Evolutionary conservation across 2,113 vertebrate species (phyloP).

Genomic region (Sapayoa aenigma): DNA sequence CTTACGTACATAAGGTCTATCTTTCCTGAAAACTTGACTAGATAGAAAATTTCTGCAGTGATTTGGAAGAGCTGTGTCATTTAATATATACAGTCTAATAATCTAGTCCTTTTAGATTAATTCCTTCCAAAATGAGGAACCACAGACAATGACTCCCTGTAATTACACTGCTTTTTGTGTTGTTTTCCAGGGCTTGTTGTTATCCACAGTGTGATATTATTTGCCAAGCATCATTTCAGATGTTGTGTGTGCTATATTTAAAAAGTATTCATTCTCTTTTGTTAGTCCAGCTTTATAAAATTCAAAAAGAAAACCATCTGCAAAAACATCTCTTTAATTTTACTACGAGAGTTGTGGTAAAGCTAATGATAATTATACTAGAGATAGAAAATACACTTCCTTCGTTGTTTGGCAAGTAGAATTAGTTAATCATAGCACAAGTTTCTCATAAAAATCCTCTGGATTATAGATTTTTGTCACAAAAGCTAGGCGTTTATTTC

Average conservation of each 20-base stretch:
- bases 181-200: background rate
- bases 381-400: conserved; percentile 5
- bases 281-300: conserved; percentile 21
- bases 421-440: conserved; percentile 30
- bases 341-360: background rate
- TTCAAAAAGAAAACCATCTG: conserved; percentile 41
- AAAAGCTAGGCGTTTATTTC: background rate
- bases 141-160: background rate
- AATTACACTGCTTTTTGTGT: background rate
- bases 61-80: background rate
- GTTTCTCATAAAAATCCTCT: background rate
- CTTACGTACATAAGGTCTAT: background rate
- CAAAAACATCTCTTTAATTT: conserved; percentile 42
- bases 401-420: background rate
- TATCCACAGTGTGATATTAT: background rate
- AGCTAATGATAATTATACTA: conserved; percentile 26
- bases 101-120: background rate
- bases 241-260: background rate
- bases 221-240: conserved; percentile 19
- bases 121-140: background rate
- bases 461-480: background rate
- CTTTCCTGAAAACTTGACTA: background rate
- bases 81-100: background rate
- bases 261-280: conserved; percentile 13
- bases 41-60: background rate